phyloP scores from a whole-genome alignment of 1,140 invertebrate species.

The Aphaenogaster rudis region DNA sequence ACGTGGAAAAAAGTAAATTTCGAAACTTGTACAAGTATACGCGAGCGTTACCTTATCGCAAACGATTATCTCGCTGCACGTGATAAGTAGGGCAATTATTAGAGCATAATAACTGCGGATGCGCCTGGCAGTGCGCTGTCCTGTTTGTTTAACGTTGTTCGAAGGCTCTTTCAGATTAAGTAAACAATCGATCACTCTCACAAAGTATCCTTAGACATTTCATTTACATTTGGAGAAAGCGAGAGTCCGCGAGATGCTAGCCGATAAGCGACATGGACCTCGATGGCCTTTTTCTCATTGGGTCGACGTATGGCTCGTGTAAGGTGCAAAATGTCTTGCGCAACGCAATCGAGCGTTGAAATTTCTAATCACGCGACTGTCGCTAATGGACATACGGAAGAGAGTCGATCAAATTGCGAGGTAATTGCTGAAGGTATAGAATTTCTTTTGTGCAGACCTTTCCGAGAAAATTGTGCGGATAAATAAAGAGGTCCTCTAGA shows the following conservation, averaged over 20 bases:
- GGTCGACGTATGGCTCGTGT: not conserved
- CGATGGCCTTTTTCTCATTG: constrained; percentile 41
- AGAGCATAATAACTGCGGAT: constrained; percentile 39
- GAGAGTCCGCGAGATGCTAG: constrained; percentile 32
- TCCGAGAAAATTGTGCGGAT: not conserved
- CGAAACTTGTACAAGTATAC: not conserved
- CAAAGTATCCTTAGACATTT: constrained; percentile 16
- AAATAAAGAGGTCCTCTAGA: not conserved
- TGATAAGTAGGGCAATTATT: constrained; percentile 45
- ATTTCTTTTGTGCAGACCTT: not conserved
- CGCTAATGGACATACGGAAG: constrained; percentile 36
- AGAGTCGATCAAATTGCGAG: constrained; percentile 9
- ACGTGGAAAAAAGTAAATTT: constrained; percentile 10
- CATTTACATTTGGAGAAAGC: constrained; percentile 75
- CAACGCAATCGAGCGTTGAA: constrained; percentile 54
- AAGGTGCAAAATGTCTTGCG: constrained; percentile 66
- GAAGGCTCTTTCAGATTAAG: not conserved
- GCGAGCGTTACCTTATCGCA: not conserved
- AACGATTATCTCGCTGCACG: constrained; percentile 6
- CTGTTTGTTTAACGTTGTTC: not conserved
- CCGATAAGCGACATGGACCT: constrained; percentile 17
- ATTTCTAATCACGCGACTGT: constrained; percentile 45
- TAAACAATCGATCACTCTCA: constrained; percentile 55
- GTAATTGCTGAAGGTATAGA: not conserved
- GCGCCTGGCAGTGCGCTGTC: not conserved